These are phyloP conservation scores for Mesorhabditis spiculigera DNA, from an alignment of 2,888 invertebrate species.

Conservation along the genomic window DNA sequence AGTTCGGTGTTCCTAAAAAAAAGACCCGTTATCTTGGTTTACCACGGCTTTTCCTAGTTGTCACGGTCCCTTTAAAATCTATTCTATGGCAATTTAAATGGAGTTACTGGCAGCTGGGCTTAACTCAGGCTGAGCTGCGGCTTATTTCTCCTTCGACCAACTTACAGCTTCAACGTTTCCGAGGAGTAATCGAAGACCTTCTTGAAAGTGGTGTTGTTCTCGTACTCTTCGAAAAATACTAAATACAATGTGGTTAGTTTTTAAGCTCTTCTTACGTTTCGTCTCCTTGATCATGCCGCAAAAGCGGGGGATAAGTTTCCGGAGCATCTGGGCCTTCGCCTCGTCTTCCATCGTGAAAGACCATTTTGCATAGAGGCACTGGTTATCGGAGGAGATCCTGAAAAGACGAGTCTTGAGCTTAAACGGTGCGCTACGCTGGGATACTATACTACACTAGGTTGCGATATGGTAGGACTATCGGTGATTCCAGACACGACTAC, in stretches of 20 bases:
- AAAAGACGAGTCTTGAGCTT: neutral
- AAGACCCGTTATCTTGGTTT: too few relatives aligned
- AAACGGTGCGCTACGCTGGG: too few relatives aligned
- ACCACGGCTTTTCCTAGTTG: too few relatives aligned
- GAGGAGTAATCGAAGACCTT: neutral
- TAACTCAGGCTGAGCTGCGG: neutral
- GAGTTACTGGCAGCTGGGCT: too few relatives aligned
- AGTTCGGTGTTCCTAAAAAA: too few relatives aligned
- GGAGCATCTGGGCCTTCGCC: neutral
- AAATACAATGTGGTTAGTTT: neutral
- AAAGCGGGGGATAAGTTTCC: constrained; percentile 3
- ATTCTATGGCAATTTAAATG: too few relatives aligned
- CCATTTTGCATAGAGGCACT: neutral
- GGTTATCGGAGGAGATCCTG: neutral
- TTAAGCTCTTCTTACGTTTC: neutral
- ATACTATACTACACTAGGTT: too few relatives aligned
- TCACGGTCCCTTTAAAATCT: too few relatives aligned
- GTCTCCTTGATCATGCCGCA: neutral
- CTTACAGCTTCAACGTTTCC: neutral
- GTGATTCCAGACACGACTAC: too few relatives aligned
- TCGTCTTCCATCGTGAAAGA: neutral
- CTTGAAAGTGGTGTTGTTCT: neutral
- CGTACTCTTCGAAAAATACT: neutral
- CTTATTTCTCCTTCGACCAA: neutral
- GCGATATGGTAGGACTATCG: too few relatives aligned